Percentiles rank a stretch among this genome's conserved stretches.
Conservation (phyloP, 2,113 vertebrate genomes). For the Tupaia chinensis region DNA sequence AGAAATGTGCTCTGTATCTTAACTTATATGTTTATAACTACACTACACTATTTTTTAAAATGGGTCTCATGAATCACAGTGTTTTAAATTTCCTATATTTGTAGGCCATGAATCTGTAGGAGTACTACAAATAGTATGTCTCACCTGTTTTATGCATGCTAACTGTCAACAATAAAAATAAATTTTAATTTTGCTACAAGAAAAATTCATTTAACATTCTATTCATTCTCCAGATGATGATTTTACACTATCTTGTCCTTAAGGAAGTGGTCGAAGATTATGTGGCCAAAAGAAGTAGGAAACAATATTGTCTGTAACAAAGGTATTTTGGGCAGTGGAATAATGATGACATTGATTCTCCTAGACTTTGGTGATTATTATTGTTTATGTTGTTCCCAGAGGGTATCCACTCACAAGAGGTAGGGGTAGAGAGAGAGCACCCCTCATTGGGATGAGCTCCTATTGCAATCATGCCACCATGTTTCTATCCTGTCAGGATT, state of each 20-base stretch:
- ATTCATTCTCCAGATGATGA: slow-evolving; percentile 39
- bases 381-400: slow-evolving; percentile 1
- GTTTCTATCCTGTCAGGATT: no score
- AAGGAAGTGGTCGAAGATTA: slow-evolving; percentile 43
- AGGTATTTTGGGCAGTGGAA: background rate
- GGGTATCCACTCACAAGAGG: no score
- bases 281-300: background rate
- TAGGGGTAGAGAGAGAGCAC: no score
- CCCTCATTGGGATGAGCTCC: no score
- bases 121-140: background rate
- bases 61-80: background rate
- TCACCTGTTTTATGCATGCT: background rate
- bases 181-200: slow-evolving; percentile 47
- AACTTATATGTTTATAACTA: slow-evolving; percentile 28
- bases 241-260: slow-evolving; percentile 19
- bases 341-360: slow-evolving; percentile 23
- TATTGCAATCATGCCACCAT: no score
- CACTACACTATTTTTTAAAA: background rate
- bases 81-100: slow-evolving; percentile 18
- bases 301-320: background rate
- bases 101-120: background rate
- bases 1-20: background rate
- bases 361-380: slow-evolving; percentile 3
- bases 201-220: slow-evolving; percentile 44
- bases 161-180: slow-evolving; percentile 42